Percentiles rank a stretch among this genome's conserved stretches.
phyloP scores from a whole-genome alignment of 2,888 invertebrate species.

The Gortyna flavago region DNA sequence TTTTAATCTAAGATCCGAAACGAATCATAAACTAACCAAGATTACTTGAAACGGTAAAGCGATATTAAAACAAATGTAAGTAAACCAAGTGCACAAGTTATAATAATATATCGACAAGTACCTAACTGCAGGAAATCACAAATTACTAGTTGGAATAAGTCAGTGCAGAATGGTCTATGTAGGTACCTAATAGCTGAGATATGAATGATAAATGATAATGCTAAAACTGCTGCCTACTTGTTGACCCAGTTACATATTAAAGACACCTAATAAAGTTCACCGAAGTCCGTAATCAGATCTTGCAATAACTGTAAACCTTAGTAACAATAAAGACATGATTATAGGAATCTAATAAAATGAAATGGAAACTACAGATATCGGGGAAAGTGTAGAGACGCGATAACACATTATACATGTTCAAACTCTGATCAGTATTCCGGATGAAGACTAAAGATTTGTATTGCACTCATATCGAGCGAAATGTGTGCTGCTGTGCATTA shows the following conservation, averaged over 20 bases:
- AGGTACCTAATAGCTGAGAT: conserved; percentile 35
- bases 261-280: conserved; percentile 19
- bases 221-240: conserved; percentile 45
- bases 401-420: conserved; percentile 55
- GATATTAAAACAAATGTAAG: conserved; percentile 26
- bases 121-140: conserved; percentile 48
- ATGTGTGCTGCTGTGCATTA: conserved; percentile 35
- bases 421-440: conserved; percentile 67
- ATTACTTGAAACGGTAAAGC: conserved; percentile 31
- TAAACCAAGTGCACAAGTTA: conserved; percentile 9
- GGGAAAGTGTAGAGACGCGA: conserved; percentile 69
- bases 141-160: conserved; percentile 45
- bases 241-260: conserved; percentile 61
- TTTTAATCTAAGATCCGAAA: conserved; percentile 42
- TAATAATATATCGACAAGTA: conserved; percentile 29
- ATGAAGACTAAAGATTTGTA: conserved; percentile 61
- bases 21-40: conserved; percentile 34
- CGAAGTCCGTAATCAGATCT: conserved; percentile 20
- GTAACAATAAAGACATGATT: not conserved
- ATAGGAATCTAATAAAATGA: conserved; percentile 24
- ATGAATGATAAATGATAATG: conserved; percentile 51
- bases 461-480: conserved; percentile 54
- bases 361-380: conserved; percentile 64
- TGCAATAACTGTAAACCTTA: conserved; percentile 9
- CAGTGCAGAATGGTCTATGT: conserved; percentile 11